phyloP scores from a whole-genome alignment of 2,113 vertebrate genomes.

The Daphoenositta chrysoptera region DNA sequence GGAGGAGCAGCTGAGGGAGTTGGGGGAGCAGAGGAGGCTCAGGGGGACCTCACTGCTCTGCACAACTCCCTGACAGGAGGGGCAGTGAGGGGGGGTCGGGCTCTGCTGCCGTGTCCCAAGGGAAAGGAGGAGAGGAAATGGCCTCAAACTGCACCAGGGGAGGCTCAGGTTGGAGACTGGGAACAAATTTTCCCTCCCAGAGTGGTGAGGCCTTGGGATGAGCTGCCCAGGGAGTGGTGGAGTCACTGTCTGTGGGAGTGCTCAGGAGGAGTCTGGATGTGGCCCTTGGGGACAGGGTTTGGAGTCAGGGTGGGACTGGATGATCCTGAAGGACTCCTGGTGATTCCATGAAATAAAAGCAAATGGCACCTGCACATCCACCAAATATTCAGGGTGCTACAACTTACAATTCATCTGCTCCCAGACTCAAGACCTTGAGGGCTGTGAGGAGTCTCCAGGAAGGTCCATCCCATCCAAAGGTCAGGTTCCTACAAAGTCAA shows the following conservation, averaged over 20 bases:
- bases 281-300: neutral
- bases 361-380: neutral
- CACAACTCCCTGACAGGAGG: neutral
- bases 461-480: constrained; percentile 85
- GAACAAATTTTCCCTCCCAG: neutral
- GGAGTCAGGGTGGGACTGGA: neutral
- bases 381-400: neutral
- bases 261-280: neutral
- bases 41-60: neutral
- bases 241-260: neutral
- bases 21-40: neutral
- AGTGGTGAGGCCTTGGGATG: neutral
- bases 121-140: neutral
- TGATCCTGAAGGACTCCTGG: neutral
- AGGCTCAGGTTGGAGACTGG: neutral
- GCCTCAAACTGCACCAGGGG: neutral
- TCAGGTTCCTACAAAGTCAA: constrained; percentile 79
- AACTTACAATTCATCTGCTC: constrained; percentile 81
- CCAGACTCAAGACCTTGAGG: constrained; percentile 81
- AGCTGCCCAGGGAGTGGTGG: neutral
- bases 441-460: constrained; percentile 89
- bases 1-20: neutral
- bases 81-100: neutral
- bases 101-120: neutral
- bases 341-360: neutral